These are phyloP conservation scores for Mesorhabditis belari DNA, from an alignment of 2,888 invertebrate genomes.

Conservation along the genomic window DNA sequence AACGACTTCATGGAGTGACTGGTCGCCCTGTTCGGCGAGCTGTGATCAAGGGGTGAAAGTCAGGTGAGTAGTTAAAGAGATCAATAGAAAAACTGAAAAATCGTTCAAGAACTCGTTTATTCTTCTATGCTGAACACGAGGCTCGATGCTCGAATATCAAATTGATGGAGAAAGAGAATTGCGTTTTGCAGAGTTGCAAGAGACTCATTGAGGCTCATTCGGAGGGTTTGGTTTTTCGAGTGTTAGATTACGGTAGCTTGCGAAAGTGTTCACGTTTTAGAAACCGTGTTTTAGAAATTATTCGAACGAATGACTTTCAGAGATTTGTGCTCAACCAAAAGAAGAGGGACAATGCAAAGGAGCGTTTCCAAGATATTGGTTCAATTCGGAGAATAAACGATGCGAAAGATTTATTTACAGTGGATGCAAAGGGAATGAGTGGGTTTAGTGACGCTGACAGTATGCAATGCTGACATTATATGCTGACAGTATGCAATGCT, in stretches of 20 bases:
- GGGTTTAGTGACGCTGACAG: constrained; percentile 69
- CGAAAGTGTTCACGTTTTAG: not conserved
- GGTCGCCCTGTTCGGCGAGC: constrained; percentile 58
- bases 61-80: constrained; percentile 34
- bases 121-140: constrained; percentile 52
- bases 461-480: too few species aligned
- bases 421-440: constrained; percentile 70
- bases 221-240: constrained; percentile 30
- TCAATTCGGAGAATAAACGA: constrained; percentile 65
- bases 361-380: constrained; percentile 79
- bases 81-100: constrained; percentile 60
- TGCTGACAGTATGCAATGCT: too few species aligned
- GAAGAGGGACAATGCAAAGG: constrained; percentile 82
- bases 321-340: constrained; percentile 73
- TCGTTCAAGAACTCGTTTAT: constrained; percentile 37
- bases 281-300: too few species aligned
- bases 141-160: constrained; percentile 32
- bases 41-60: constrained; percentile 63
- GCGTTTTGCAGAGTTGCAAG: constrained; percentile 45
- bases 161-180: constrained; percentile 51
- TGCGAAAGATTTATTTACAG: constrained; percentile 79
- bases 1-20: constrained; percentile 53
- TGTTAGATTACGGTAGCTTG: not conserved
- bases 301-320: too few species aligned
- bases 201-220: constrained; percentile 45